These are phyloP conservation scores for Oasisia sp. DNA, from an alignment of 2,888 invertebrate genomes.

Conservation along the genomic window DNA sequence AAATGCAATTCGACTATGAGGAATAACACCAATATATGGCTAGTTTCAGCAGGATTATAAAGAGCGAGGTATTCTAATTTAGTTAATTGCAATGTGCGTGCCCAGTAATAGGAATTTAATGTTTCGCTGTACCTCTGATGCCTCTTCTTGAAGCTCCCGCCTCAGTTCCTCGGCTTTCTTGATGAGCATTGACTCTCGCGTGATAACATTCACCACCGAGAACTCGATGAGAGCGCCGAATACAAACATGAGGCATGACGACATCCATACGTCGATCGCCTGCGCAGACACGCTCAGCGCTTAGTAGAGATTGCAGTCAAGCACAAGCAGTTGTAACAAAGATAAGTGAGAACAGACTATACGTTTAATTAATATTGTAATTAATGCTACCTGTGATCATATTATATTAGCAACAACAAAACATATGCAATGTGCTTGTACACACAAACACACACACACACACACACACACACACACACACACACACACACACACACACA, in stretches of 20 bases:
- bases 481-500: too few species aligned
- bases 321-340: not conserved
- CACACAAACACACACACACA: too few species aligned
- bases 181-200: slow-evolving; percentile 18
- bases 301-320: not conserved
- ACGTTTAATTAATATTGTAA: too few species aligned
- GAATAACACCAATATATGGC: too few species aligned
- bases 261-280: slow-evolving; percentile 45
- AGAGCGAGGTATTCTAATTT: not conserved
- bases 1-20: too few species aligned
- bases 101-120: too few species aligned
- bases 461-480: too few species aligned
- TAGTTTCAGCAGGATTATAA: too few species aligned
- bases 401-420: too few species aligned
- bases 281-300: not conserved
- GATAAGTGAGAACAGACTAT: too few species aligned
- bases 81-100: not conserved
- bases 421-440: too few species aligned
- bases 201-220: slow-evolving; percentile 40
- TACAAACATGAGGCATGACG: slow-evolving; percentile 44
- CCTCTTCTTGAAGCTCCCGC: not conserved
- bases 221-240: slow-evolving; percentile 45
- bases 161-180: not conserved
- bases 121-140: not conserved
- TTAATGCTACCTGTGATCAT: too few species aligned